Conservation (phyloP, 2,113 vertebrate genomes). For the Craseonycteris thonglongyai region DNA sequence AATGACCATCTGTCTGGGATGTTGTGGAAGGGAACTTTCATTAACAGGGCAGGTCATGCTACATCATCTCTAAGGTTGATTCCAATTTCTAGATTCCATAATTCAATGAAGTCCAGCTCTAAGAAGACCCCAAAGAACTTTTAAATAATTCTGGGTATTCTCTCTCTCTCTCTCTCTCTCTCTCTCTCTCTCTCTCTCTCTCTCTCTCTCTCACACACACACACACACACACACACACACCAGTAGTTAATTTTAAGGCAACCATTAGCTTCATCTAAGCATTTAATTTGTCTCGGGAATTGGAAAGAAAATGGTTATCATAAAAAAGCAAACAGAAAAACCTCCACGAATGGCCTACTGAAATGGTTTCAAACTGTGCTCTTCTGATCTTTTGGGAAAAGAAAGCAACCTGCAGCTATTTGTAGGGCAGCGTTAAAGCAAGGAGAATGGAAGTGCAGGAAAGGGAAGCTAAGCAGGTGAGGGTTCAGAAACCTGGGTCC, state of each 20-base stretch:
- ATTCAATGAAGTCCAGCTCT: background rate
- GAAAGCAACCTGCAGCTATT: no score
- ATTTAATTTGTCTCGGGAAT: slow-evolving; percentile 53
- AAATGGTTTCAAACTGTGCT: background rate
- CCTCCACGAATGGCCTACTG: slow-evolving; percentile 6
- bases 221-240: no score
- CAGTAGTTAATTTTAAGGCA: slow-evolving; percentile 56
- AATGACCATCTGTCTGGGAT: slow-evolving; percentile 3
- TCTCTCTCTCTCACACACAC: no score
- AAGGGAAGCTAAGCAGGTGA: no score
- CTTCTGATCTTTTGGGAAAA: no score
- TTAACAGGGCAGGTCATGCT: slow-evolving; percentile 38
- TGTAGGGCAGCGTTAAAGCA: no score
- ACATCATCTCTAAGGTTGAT: slow-evolving; percentile 32
- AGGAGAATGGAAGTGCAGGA: no score
- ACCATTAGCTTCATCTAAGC: slow-evolving; percentile 43
- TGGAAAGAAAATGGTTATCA: slow-evolving; percentile 41
- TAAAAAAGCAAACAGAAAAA: slow-evolving; percentile 34
- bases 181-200: no score
- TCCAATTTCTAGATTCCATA: slow-evolving; percentile 23
- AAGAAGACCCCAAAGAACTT: slow-evolving; percentile 29
- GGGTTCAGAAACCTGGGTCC: no score
- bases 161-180: no score
- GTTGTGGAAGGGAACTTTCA: background rate
- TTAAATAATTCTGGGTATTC: slow-evolving; percentile 11